Percentiles rank a stretch among this genome's conserved stretches.
Conservation (phyloP, 2,888 invertebrate genomes). For the Plusia festucae region DNA sequence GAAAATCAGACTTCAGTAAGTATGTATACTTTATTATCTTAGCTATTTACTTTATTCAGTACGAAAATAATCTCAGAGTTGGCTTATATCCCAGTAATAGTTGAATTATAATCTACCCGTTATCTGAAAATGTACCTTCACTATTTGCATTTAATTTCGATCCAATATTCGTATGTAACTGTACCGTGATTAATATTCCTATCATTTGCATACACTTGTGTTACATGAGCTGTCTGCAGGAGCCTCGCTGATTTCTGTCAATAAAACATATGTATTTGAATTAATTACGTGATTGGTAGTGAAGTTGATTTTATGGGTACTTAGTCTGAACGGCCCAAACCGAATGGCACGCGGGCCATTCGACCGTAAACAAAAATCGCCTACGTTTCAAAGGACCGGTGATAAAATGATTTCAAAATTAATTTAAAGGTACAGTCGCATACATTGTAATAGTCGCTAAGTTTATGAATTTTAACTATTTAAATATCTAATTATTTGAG, state of each 20-base stretch:
- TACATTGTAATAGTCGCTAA: too few relatives aligned
- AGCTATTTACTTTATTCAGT: background rate
- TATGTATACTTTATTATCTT: too few relatives aligned
- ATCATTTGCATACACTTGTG: constrained; percentile 38
- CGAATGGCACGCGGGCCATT: too few relatives aligned
- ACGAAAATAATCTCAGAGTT: background rate
- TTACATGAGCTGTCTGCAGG: constrained; percentile 15
- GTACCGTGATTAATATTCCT: constrained; percentile 30
- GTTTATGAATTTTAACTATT: too few relatives aligned
- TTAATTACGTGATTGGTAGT: background rate
- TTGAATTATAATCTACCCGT: constrained; percentile 18
- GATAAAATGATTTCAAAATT: too few relatives aligned
- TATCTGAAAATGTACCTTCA: constrained; percentile 13
- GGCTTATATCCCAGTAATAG: background rate
- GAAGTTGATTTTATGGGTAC: too few relatives aligned
- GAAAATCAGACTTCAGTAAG: too few relatives aligned
- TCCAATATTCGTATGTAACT: constrained; percentile 1
- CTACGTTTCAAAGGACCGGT: too few relatives aligned
- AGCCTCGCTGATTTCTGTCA: constrained; percentile 2
- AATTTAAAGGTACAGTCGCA: too few relatives aligned
- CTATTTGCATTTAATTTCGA: constrained; percentile 20
- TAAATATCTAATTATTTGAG: too few relatives aligned
- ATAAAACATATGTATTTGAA: constrained; percentile 5
- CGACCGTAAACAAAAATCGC: too few relatives aligned
- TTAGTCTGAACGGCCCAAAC: too few relatives aligned